Conservation (phyloP, 2,797 vertebrate species). For the Distichodus sexfasciatus region DNA sequence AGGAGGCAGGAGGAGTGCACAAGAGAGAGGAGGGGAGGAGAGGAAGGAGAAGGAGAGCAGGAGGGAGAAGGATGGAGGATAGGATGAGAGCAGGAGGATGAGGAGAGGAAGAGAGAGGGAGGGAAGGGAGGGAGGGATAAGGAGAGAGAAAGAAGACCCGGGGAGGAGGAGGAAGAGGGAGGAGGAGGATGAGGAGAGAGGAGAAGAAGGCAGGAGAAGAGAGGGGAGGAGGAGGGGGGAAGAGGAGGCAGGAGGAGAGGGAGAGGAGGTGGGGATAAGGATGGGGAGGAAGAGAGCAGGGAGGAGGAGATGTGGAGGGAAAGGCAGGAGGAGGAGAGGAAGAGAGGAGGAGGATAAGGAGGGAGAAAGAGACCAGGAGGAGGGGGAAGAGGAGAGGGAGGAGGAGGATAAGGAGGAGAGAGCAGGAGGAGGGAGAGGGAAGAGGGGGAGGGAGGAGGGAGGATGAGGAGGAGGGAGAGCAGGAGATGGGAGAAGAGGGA, state of each 20-base stretch:
- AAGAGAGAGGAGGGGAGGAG: too few relatives aligned
- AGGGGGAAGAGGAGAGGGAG: not conserved
- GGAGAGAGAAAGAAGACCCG: too few relatives aligned
- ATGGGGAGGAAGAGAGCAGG: too few relatives aligned
- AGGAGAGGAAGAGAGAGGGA: not conserved
- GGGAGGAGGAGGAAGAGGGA: conserved; percentile 29
- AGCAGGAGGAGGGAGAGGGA: conserved; percentile 45
- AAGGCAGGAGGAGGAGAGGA: too few relatives aligned
- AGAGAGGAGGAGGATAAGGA: not conserved
- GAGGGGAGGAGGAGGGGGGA: not conserved
- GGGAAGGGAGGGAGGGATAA: conserved; percentile 34
- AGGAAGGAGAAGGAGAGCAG: not conserved
- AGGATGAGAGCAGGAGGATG: not conserved
- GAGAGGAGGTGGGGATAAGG: not conserved
- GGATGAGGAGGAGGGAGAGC: conserved; percentile 44
- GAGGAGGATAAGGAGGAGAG: conserved; percentile 11
- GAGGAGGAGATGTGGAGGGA: too few relatives aligned
- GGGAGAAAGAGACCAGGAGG: conserved; percentile 2
- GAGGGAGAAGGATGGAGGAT: conserved; percentile 3
- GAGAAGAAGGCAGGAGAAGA: conserved; percentile 17
- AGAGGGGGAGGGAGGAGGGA: too few relatives aligned
- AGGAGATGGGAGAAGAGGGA: conserved; percentile 6
- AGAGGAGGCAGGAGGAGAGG: not conserved
- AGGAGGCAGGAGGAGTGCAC: too few relatives aligned
- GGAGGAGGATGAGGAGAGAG: conserved; percentile 39